Percentiles rank a stretch among this genome's conserved stretches.
phyloP scores from a whole-genome alignment of 2,113 vertebrate species.

The Chionodraco myersi region DNA sequence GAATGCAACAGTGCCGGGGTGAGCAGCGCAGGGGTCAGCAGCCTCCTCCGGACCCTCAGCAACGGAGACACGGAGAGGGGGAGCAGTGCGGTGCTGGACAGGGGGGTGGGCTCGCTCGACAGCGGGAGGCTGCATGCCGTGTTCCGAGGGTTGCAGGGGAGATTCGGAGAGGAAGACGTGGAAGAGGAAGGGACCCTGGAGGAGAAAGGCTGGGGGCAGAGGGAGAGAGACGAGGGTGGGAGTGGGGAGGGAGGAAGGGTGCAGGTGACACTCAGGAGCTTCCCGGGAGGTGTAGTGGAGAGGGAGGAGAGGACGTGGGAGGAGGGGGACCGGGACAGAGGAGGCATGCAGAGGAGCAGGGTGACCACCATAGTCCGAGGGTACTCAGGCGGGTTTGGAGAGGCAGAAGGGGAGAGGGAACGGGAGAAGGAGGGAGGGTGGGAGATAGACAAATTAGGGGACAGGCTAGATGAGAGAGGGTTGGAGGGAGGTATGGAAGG shows the following conservation, averaged over 20 bases:
- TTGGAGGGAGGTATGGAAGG: slow-evolving; percentile 66
- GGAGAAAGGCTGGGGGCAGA: slow-evolving; percentile 68
- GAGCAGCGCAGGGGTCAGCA: slow-evolving; percentile 93
- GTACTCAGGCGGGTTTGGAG: slow-evolving; percentile 73
- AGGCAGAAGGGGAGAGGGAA: slow-evolving; percentile 64
- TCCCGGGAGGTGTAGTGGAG: slow-evolving; percentile 74
- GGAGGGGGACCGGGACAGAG: slow-evolving; percentile 69
- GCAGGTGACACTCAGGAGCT: slow-evolving; percentile 80
- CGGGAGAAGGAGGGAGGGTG: slow-evolving; percentile 66
- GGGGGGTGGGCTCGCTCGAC: slow-evolving; percentile 73
- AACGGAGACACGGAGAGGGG: slow-evolving; percentile 84
- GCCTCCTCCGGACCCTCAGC: slow-evolving; percentile 94
- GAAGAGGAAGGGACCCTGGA: slow-evolving; percentile 71
- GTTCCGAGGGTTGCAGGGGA: slow-evolving; percentile 76
- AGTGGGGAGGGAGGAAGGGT: slow-evolving; percentile 74
- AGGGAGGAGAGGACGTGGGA: slow-evolving; percentile 79
- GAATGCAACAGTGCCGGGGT: slow-evolving; percentile 95
- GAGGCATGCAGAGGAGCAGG: slow-evolving; percentile 74
- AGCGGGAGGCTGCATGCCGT: slow-evolving; percentile 75
- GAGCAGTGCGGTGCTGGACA: slow-evolving; percentile 59
- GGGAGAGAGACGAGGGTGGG: slow-evolving; percentile 63
- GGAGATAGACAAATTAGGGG: slow-evolving; percentile 70
- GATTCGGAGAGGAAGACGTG: slow-evolving; percentile 68
- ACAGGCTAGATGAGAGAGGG: slow-evolving; percentile 59
- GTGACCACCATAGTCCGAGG: slow-evolving; percentile 79